A percentile compares a stretch with the other conserved stretches of the same genome.
phyloP scores from a whole-genome alignment of 2,888 invertebrate species.

The Sisyra terminalis region DNA sequence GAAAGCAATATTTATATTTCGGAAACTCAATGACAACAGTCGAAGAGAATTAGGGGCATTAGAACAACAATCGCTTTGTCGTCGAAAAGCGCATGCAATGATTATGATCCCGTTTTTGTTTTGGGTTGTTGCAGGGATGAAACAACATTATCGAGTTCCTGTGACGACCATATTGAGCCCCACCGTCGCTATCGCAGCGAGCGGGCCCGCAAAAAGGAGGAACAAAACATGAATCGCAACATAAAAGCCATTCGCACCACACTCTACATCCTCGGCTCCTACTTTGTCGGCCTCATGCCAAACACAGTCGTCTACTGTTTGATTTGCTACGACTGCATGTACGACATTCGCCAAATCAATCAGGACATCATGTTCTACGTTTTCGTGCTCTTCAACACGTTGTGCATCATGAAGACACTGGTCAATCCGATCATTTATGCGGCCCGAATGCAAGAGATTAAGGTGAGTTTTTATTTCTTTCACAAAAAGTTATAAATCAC shows the following conservation, averaged over 20 bases:
- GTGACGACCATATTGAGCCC: neutral
- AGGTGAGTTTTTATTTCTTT: conserved; percentile 26
- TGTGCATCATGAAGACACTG: conserved; percentile 43
- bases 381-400: conserved; percentile 28
- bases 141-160: no score
- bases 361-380: conserved; percentile 15
- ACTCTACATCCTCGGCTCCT: conserved; percentile 40
- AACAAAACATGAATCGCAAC: conserved; percentile 27
- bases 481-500: no score
- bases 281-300: conserved; percentile 43
- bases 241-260: conserved; percentile 43
- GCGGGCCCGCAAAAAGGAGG: neutral
- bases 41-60: no score
- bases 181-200: neutral
- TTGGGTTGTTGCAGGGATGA: conserved; percentile 5
- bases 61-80: conserved; percentile 4
- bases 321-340: conserved; percentile 26
- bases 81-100: conserved; percentile 9
- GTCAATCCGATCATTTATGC: conserved; percentile 50
- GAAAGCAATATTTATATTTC: no score
- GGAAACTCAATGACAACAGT: no score
- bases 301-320: conserved; percentile 36
- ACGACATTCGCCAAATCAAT: conserved; percentile 3
- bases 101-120: conserved; percentile 7
- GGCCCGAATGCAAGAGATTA: conserved; percentile 45